Conservation (phyloP, 2,888 invertebrate species). For the Papilio gigon region DNA sequence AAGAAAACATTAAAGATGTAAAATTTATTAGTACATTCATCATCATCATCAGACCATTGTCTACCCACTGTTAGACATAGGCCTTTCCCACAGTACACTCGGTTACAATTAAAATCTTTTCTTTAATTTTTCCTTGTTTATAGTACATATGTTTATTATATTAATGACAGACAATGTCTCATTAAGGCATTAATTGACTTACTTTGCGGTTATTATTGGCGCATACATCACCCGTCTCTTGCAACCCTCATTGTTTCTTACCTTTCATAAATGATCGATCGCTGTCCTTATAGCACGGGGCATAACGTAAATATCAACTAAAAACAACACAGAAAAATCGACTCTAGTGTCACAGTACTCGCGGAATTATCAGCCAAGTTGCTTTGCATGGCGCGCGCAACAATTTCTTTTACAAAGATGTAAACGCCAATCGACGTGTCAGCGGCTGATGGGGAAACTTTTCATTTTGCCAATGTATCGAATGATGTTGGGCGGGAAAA, state of each 20-base stretch:
- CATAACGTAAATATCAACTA: conserved; percentile 67
- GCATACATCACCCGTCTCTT: conserved; percentile 52
- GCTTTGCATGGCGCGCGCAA: conserved; percentile 60
- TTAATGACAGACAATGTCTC: not conserved
- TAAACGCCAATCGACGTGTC: conserved; percentile 79
- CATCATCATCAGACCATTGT: no score
- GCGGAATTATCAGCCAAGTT: conserved; percentile 63
- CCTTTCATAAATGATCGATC: conserved; percentile 72
- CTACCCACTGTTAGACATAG: no score
- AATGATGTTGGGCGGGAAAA: conserved; percentile 65
- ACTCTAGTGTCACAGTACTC: conserved; percentile 54
- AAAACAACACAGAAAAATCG: conserved; percentile 58
- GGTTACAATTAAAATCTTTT: no score
- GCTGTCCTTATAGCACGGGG: conserved; percentile 67
- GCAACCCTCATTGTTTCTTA: conserved; percentile 63
- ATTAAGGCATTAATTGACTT: conserved; percentile 39
- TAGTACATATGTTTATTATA: no score
- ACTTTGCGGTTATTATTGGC: conserved; percentile 44
- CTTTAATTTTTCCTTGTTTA: no score
- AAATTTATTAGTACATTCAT: no score
- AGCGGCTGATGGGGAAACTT: conserved; percentile 78
- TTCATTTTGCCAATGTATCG: conserved; percentile 76
- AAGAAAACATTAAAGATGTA: no score
- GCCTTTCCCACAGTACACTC: no score
- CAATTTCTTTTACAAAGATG: conserved; percentile 77